Evolutionary conservation across 1,140 invertebrate genomes (phyloP).

Genomic region (Drosophila prosaltans): DNA sequence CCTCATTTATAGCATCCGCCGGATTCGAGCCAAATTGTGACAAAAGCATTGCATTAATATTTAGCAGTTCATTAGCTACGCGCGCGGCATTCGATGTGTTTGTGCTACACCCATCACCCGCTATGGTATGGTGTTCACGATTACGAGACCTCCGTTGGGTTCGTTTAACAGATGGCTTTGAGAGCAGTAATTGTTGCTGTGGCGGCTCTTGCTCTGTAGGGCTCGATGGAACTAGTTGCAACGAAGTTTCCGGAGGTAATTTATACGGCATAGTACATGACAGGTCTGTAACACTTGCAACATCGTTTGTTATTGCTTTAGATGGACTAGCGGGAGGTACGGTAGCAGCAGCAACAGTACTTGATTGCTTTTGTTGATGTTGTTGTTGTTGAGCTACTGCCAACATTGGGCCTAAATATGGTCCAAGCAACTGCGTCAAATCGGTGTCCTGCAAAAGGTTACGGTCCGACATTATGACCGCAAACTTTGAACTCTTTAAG

Average conservation of each 20-base stretch:
- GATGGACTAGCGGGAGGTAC: constrained; percentile 32
- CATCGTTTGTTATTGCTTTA: constrained; percentile 24
- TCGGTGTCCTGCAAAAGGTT: constrained; percentile 79
- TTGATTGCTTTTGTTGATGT: constrained; percentile 26
- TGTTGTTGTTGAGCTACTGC: constrained; percentile 56
- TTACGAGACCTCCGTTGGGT: constrained; percentile 42
- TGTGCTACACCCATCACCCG: neutral
- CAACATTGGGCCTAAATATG: constrained; percentile 70
- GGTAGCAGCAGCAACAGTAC: neutral
- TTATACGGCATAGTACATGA: constrained; percentile 74
- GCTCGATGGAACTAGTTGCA: constrained; percentile 75
- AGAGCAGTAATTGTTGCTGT: constrained; percentile 7
- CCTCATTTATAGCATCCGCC: constrained; percentile 64
- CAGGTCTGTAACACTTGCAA: constrained; percentile 45
- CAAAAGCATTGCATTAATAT: constrained; percentile 56
- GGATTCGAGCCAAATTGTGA: constrained; percentile 61
- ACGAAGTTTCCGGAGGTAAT: constrained; percentile 77
- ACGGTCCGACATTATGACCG: constrained; percentile 72
- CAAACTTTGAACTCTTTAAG: constrained; percentile 73
- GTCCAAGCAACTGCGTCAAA: constrained; percentile 76
- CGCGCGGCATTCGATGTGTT: constrained; percentile 48
- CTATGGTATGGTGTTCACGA: constrained; percentile 16
- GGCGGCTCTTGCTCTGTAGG: constrained; percentile 59
- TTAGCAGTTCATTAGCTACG: constrained; percentile 58
- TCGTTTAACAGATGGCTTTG: constrained; percentile 41